These are phyloP conservation scores for Microcaecilia unicolor DNA, from an alignment of 2,797 vertebrate species.

Conservation along the genomic window DNA sequence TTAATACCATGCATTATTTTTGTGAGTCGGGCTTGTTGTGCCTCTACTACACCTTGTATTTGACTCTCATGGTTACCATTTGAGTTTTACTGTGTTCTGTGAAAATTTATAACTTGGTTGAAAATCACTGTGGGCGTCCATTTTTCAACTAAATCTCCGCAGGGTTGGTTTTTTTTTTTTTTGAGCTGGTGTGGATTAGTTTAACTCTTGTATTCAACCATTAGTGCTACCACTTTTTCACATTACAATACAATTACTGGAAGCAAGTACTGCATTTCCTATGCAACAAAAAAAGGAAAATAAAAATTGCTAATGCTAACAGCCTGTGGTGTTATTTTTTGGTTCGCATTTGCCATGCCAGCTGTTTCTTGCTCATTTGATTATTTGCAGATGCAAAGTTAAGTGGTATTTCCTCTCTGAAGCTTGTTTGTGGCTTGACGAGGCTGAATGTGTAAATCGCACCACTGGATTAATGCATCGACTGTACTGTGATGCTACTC, in stretches of 20 bases:
- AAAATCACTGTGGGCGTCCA: conserved; percentile 78
- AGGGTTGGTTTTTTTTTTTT: too few species aligned
- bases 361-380: too few species aligned
- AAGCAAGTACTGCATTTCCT: conserved; percentile 98
- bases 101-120: conserved; percentile 78
- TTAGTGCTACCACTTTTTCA: conserved; percentile 87
- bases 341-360: too few species aligned
- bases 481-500: too few species aligned
- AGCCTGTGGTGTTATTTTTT: conserved; percentile 33
- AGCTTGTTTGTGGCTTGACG: too few species aligned
- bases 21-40: conserved; percentile 69
- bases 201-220: conserved; percentile 79
- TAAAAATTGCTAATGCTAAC: conserved; percentile 95
- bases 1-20: conserved; percentile 56
- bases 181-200: conserved; percentile 81
- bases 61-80: conserved; percentile 75
- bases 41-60: conserved; percentile 75
- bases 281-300: conserved; percentile 91
- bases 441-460: too few species aligned
- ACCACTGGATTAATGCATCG: too few species aligned
- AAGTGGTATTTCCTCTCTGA: too few species aligned
- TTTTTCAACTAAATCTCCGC: conserved; percentile 74
- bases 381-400: too few species aligned
- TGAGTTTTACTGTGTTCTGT: conserved; percentile 73
- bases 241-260: conserved; percentile 91